phyloP scores from a whole-genome alignment of 2,888 invertebrate genomes.

The Lochmaea capreae region DNA sequence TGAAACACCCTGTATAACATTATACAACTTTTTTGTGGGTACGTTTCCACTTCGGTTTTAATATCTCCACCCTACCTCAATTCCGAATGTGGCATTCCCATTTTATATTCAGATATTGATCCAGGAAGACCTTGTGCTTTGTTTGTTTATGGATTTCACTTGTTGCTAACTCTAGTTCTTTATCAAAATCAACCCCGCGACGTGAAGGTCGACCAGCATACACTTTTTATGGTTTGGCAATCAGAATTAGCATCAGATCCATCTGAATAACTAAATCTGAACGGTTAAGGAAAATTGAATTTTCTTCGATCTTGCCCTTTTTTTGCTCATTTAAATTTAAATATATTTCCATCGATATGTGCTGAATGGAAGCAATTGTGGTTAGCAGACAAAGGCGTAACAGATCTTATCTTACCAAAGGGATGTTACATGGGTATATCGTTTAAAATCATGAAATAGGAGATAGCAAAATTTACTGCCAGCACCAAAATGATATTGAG shows the following conservation, averaged over 20 bases:
- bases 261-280: neutral
- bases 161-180: slow-evolving; percentile 30
- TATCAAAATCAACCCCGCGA: slow-evolving; percentile 1
- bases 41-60: slow-evolving; percentile 2
- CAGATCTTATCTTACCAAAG: neutral
- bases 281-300: neutral
- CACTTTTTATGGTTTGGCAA: slow-evolving; percentile 6
- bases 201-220: neutral
- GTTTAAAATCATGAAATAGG: too few relatives aligned
- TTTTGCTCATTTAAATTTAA: slow-evolving; percentile 4
- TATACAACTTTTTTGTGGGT: too few relatives aligned
- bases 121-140: slow-evolving; percentile 33
- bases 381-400: neutral
- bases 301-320: neutral
- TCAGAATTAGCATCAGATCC: slow-evolving; percentile 8
- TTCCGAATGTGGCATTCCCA: slow-evolving; percentile 21
- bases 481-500: too few relatives aligned
- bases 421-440: too few relatives aligned
- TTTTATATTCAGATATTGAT: slow-evolving; percentile 32
- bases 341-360: slow-evolving; percentile 7
- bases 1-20: too few relatives aligned
- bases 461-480: too few relatives aligned
- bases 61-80: slow-evolving; percentile 22
- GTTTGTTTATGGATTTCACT: slow-evolving; percentile 36
- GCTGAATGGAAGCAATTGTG: slow-evolving; percentile 10